Base-by-base conservation (phyloP, 2,113 vertebrate genomes). In the Tychaedon coryphoeus region DNA sequence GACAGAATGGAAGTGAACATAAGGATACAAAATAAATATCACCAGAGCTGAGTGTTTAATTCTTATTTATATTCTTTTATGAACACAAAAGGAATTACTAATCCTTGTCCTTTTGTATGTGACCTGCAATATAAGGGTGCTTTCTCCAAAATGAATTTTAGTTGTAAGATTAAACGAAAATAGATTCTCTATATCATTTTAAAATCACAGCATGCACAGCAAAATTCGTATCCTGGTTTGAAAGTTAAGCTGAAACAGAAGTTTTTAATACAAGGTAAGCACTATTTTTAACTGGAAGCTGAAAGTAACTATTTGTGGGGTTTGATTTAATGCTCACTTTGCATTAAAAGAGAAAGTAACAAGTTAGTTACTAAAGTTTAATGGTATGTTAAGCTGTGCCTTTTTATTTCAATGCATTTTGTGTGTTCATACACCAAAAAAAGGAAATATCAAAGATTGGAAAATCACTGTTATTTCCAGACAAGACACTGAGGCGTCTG, bases 131-230 rank as follows among this genome's bases (percentile, higher is more conserved):
- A 86, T 17, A 78, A 28, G 42, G 13, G 6, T 77, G 36, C 7
- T 89, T 95, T 57, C 47, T 91, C 80, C 33, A 78, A 96, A 95
- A 85, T 51, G 19, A 90, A 85, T 96, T 93, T 84, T 83, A 84
- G 34, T 42, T 47, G 43, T 61, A 64, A 66, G 81, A 36, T 11
- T 82, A 51, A 90, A 74, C 4, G 2, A 84, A 82, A 93, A 50
- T 26, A 42, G 24, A 28, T 74, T 56, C 88, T 25, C 36, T 80
- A 18, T 22, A 33, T 91, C 8, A 20, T 92, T 76, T 93, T 86
- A 79, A 48, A 81, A 33, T 38, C 33, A 40, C 2, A 9, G 36
- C 72, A 64, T 73, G 31, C 48, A 56, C 16, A 70, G 7, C 19
- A 90, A 36, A 19, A 50, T 53, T 77, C 26, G 7, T 76, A 65